Conservation (phyloP, 2,888 invertebrate species). For the Apotomis capreana region DNA sequence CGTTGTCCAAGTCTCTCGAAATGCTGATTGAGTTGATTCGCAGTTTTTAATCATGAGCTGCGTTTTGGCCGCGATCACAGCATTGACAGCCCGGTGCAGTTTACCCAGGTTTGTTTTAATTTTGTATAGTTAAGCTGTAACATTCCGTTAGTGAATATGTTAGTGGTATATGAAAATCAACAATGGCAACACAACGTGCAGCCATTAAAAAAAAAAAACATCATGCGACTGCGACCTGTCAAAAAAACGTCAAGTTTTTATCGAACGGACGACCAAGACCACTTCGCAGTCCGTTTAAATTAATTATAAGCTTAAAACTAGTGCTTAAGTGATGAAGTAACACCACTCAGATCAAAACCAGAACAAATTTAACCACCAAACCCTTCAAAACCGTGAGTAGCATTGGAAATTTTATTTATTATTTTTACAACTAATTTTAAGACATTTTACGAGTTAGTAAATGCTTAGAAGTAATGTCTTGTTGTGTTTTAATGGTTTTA, state of each 20-base stretch:
- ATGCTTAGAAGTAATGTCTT: slow-evolving; percentile 3
- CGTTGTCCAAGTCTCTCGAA: too few relatives aligned
- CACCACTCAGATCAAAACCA: slow-evolving; percentile 20
- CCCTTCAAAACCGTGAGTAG: slow-evolving; percentile 33
- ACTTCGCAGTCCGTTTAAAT: slow-evolving; percentile 36
- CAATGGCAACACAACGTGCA: background rate
- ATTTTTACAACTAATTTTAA: slow-evolving; percentile 8
- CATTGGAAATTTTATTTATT: slow-evolving; percentile 3
- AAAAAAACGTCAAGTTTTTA: slow-evolving; percentile 39
- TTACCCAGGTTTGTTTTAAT: too few relatives aligned
- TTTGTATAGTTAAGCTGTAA: too few relatives aligned
- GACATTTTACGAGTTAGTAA: slow-evolving; percentile 23
- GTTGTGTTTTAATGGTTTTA: slow-evolving; percentile 19
- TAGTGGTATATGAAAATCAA: too few relatives aligned
- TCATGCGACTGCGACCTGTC: slow-evolving; percentile 31
- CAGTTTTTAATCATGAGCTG: too few relatives aligned
- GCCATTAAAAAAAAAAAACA: background rate
- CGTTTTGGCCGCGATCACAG: too few relatives aligned
- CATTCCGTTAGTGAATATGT: too few relatives aligned
- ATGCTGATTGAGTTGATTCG: too few relatives aligned
- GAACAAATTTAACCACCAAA: slow-evolving; percentile 29
- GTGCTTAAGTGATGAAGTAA: slow-evolving; percentile 37
- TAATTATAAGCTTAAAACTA: slow-evolving; percentile 41
- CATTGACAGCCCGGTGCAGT: too few relatives aligned
- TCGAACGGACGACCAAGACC: slow-evolving; percentile 33